Evolutionary conservation across 2,888 invertebrate genomes (phyloP).

Genomic region (Acleris literana): DNA sequence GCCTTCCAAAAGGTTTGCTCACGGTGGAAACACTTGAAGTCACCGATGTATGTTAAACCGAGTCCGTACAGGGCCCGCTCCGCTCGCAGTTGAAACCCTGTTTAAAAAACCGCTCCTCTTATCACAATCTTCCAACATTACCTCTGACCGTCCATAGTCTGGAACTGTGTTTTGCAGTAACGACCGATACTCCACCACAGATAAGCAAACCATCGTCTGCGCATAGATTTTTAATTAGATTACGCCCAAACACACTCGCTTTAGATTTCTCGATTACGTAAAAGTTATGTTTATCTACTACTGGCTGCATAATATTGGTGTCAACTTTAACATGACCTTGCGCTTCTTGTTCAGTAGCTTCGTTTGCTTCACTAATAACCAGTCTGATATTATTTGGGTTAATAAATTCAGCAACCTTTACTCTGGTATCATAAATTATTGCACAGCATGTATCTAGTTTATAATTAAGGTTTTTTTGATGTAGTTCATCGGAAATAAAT

Average conservation of each 20-base stretch:
- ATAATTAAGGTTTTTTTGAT: constrained; percentile 4
- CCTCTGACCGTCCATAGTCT: constrained; percentile 61
- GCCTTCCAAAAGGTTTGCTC: too few species aligned
- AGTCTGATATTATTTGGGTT: constrained; percentile 18
- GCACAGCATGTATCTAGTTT: constrained; percentile 4
- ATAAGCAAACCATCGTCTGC: constrained; percentile 62
- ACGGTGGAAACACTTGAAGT: too few species aligned
- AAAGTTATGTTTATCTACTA: constrained; percentile 14
- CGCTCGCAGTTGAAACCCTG: too few species aligned
- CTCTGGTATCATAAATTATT: constrained; percentile 16
- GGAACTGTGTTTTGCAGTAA: constrained; percentile 56
- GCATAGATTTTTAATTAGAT: constrained; percentile 69
- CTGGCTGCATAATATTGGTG: constrained; percentile 10
- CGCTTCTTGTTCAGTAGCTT: constrained; percentile 14
- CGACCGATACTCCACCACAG: constrained; percentile 61
- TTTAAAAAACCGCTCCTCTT: constrained; percentile 48
- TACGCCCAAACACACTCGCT: constrained; percentile 40
- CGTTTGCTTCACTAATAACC: constrained; percentile 20
- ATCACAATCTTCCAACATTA: constrained; percentile 43
- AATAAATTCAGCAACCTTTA: constrained; percentile 28
- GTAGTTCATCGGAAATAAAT: constrained; percentile 18
- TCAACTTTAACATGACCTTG: constrained; percentile 13
- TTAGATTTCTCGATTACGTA: constrained; percentile 12
- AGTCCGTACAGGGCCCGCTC: too few species aligned
- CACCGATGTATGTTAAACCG: too few species aligned